These are phyloP conservation scores for Drosophila teissieri DNA, from an alignment of 1,140 invertebrate species.

Conservation along the genomic window DNA sequence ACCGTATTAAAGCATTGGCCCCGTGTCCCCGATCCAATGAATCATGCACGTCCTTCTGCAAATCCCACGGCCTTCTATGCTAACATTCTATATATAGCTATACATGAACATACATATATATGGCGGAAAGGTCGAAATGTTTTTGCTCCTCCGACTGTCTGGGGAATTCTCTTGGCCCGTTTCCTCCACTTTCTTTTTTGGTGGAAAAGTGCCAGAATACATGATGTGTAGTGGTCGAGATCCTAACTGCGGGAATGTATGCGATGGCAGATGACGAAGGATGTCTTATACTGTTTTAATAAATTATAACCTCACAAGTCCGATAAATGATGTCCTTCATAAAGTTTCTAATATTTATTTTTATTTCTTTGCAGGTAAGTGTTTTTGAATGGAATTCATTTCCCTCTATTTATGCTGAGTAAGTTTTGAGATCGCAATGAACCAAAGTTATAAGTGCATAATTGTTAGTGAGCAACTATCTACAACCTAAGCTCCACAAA, in stretches of 20 bases:
- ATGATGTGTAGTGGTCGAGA: conserved; percentile 33
- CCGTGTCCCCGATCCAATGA: conserved; percentile 41
- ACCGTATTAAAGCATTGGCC: conserved; percentile 71
- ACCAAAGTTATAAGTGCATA: not conserved
- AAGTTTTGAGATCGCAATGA: conserved; percentile 5
- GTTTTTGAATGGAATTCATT: conserved; percentile 8
- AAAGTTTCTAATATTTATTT: conserved; percentile 4
- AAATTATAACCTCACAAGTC: no score
- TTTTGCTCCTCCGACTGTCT: conserved; percentile 16
- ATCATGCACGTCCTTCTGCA: conserved; percentile 55
- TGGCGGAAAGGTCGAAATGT: conserved; percentile 46
- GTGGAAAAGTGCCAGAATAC: conserved; percentile 38
- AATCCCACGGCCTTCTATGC: conserved; percentile 61
- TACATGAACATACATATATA: conserved; percentile 18
- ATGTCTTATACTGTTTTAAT: not conserved
- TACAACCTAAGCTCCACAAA: not conserved
- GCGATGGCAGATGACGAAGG: not conserved
- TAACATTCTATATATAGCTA: conserved; percentile 11
- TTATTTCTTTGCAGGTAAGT: conserved; percentile 55
- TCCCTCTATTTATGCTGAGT: not conserved
- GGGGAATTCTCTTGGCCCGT: conserved; percentile 31
- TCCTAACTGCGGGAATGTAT: not conserved
- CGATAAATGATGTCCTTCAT: not conserved
- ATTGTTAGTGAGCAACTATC: not conserved
- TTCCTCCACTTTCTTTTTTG: conserved; percentile 9